Evolutionary conservation across 2,797 vertebrate genomes (phyloP).

Genomic region (Poecilia gillii): DNA sequence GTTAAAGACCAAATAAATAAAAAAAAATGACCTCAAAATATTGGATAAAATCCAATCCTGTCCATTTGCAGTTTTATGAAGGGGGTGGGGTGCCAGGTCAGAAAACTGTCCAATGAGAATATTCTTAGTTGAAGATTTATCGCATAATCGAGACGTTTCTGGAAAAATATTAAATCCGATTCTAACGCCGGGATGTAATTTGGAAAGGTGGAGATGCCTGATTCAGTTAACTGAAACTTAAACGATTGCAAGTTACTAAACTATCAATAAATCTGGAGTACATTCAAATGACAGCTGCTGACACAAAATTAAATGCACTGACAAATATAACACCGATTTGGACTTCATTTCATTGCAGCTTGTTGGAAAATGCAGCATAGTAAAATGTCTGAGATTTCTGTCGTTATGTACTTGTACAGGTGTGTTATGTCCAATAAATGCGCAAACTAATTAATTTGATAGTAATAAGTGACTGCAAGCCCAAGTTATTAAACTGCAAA

Average conservation of each 20-base stretch:
- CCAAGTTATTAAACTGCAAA: conserved; percentile 63
- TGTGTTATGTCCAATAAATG: conserved; percentile 27
- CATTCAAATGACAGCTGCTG: background rate
- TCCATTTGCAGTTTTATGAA: background rate
- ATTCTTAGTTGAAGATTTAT: background rate
- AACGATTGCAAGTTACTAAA: background rate
- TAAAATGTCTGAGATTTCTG: background rate
- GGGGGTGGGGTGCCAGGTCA: background rate
- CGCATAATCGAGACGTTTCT: background rate
- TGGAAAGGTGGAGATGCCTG: background rate
- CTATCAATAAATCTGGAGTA: background rate
- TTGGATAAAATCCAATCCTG: background rate
- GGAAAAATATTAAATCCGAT: background rate
- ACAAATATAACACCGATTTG: background rate
- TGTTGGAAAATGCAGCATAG: background rate
- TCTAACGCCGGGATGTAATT: background rate
- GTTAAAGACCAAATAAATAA: background rate
- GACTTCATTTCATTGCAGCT: background rate
- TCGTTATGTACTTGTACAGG: background rate
- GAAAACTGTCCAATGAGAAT: background rate
- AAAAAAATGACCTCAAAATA: background rate
- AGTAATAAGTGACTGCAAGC: conserved; percentile 47
- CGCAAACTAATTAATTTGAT: conserved; percentile 59
- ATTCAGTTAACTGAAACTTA: background rate
- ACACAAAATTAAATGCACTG: background rate